Conservation (phyloP, 2,888 invertebrate genomes). For the Cantharis rufa region DNA sequence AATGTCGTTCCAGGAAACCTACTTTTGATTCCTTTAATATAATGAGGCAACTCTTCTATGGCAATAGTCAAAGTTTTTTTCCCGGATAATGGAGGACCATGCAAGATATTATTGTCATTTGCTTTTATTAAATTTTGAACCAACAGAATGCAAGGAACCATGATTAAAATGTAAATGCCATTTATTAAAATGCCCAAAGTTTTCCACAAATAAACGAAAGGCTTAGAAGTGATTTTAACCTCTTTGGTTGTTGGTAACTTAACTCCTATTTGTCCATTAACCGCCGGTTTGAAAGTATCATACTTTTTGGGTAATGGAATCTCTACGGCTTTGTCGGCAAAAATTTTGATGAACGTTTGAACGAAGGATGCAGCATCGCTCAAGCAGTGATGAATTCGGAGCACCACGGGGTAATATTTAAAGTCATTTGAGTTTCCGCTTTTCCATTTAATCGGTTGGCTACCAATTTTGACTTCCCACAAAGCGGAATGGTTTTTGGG, state of each 20-base stretch:
- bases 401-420: background rate
- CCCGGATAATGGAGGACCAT: background rate
- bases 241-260: conserved; percentile 4
- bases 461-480: conserved; percentile 6
- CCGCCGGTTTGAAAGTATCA: background rate
- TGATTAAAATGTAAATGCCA: conserved; percentile 1
- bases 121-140: background rate
- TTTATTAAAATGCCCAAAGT: background rate
- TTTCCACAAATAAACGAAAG: background rate
- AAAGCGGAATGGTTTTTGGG: conserved; percentile 3
- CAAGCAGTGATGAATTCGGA: conserved; percentile 5
- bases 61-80: background rate
- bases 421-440: background rate
- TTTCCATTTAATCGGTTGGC: conserved; percentile 1
- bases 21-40: conserved; percentile 3
- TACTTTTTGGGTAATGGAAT: background rate
- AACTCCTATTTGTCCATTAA: conserved; percentile 2
- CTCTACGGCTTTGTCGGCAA: background rate
- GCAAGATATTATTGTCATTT: background rate
- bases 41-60: background rate
- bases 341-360: background rate
- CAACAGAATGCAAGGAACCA: conserved; percentile 2
- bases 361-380: conserved; percentile 1
- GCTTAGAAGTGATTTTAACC: conserved; percentile 4
- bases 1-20: background rate